Evolutionary conservation across 2,113 vertebrate species (phyloP), one percentile per base, ranked within the genome.

Genomic region (Lycaon pictus): DNA sequence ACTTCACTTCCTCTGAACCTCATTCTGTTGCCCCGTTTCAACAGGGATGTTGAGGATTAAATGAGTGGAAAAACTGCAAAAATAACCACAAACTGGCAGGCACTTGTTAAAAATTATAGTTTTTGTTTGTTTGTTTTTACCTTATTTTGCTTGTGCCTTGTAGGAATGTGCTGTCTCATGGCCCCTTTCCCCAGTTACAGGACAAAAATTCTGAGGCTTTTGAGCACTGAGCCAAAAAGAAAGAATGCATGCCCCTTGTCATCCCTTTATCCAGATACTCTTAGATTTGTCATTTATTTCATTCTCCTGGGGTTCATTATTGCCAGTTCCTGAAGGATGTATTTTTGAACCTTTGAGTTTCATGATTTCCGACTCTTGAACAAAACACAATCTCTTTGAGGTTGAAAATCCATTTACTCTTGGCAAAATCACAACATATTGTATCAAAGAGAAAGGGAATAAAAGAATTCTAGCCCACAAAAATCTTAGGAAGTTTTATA

Each of bases 401-500:
- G 88, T 95, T 98, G 62, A 84, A 97, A 97, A 97, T 97, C 97
- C 95, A 98, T 97, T 98, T 98, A 97, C 76, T 97, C 51, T 97
- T 97, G 97, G 96, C 97, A 98, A 95, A 98, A 71, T 94, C 89
- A 96, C 97, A 97, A 94, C 48, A 96, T 97, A 72, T 96, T 95
- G 77, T 98, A 97, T 98, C 97, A 98, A 98, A 98, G 92, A 88
- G 96, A 93, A 96, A 22, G 65, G 79, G 83, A 96, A 83, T 96
- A 90, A 87, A 95, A 95, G 55, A 87, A 72, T 53, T 96, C 67
- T 96, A 97, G 85, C 95, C 88, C 94, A 92, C 96, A 97, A 96
- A 96, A 97, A 97, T 97, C 92, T 96, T 95, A 93, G 80, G 60
- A 69, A 97, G 87, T 96, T 97, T 98, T 97, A 98, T 97, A 96